Conservation (phyloP, 2,888 invertebrate species). For the Acutogordius australiensis region DNA sequence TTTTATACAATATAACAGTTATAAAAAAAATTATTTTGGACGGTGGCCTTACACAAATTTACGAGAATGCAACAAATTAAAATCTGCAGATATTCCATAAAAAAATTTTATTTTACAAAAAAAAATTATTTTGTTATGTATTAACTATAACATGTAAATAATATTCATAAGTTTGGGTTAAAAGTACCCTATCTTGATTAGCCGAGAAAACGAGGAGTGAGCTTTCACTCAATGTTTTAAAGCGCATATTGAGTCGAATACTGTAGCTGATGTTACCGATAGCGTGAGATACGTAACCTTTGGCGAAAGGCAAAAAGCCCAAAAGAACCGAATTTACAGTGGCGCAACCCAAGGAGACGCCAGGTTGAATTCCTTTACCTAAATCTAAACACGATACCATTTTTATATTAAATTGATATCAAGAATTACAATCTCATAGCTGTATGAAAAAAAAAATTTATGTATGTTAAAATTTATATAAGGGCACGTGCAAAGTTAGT, state of each 20-base stretch:
- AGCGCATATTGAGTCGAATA: neutral
- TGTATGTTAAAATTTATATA: too few relatives aligned
- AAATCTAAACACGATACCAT: too few relatives aligned
- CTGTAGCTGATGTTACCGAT: neutral
- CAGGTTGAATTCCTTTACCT: slow-evolving; percentile 13
- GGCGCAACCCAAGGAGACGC: slow-evolving; percentile 21
- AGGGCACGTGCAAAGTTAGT: too few relatives aligned
- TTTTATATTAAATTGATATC: too few relatives aligned
- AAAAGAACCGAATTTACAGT: slow-evolving; percentile 14
- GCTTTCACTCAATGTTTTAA: neutral
- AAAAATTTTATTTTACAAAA: neutral
- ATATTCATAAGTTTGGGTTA: neutral
- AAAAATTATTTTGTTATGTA: neutral
- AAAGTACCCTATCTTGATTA: slow-evolving; percentile 1
- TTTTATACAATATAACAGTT: too few relatives aligned
- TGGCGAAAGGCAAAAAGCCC: neutral
- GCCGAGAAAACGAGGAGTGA: neutral
- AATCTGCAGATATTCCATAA: too few relatives aligned
- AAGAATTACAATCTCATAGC: too few relatives aligned
- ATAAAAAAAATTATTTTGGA: too few relatives aligned
- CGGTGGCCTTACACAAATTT: too few relatives aligned
- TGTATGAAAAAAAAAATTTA: too few relatives aligned
- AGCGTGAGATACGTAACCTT: neutral
- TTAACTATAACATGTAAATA: too few relatives aligned
- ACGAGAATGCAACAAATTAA: too few relatives aligned